Percentiles rank a stretch among this genome's conserved stretches.
These are phyloP conservation scores for Theristus sp. DNA, from an alignment of 2,888 invertebrate species.

Conservation along the genomic window DNA sequence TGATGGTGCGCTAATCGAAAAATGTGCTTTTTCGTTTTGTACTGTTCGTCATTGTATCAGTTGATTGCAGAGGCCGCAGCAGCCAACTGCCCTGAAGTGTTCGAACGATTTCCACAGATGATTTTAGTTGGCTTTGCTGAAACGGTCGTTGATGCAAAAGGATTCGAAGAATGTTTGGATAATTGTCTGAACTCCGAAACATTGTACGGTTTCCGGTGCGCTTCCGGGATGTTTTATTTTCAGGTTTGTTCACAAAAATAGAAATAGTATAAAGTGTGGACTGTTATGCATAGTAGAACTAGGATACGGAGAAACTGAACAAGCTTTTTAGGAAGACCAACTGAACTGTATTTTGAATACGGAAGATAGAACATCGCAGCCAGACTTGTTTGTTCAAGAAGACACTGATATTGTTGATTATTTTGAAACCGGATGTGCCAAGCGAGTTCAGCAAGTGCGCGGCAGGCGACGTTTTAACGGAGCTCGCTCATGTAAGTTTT, in stretches of 20 bases:
- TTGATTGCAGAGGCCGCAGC: neutral
- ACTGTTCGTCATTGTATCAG: neutral
- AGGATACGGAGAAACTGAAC: too few species aligned
- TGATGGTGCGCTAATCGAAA: neutral
- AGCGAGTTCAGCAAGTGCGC: neutral
- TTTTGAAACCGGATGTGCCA: slow-evolving; percentile 17
- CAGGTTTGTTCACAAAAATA: slow-evolving; percentile 12
- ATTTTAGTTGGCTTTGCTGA: slow-evolving; percentile 29
- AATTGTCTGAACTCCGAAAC: slow-evolving; percentile 23
- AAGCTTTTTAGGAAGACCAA: slow-evolving; percentile 16
- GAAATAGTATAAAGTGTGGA: too few species aligned
- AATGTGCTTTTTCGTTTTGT: too few species aligned
- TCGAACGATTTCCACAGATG: slow-evolving; percentile 25
- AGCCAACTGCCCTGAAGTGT: slow-evolving; percentile 15
- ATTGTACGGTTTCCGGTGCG: slow-evolving; percentile 24
- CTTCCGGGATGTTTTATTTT: slow-evolving; percentile 28
- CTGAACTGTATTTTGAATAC: slow-evolving; percentile 28
- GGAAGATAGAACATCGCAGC: slow-evolving; percentile 21
- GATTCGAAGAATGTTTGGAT: slow-evolving; percentile 26
- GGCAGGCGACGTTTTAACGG: neutral
- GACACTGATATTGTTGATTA: slow-evolving; percentile 27
- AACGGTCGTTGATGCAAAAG: slow-evolving; percentile 23
- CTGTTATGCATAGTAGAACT: too few species aligned
- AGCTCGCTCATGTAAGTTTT: too few species aligned
- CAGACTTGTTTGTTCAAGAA: slow-evolving; percentile 23